Evolutionary conservation across 1,140 invertebrate species (phyloP).

Genomic region (Druon quercuslanigerum): DNA sequence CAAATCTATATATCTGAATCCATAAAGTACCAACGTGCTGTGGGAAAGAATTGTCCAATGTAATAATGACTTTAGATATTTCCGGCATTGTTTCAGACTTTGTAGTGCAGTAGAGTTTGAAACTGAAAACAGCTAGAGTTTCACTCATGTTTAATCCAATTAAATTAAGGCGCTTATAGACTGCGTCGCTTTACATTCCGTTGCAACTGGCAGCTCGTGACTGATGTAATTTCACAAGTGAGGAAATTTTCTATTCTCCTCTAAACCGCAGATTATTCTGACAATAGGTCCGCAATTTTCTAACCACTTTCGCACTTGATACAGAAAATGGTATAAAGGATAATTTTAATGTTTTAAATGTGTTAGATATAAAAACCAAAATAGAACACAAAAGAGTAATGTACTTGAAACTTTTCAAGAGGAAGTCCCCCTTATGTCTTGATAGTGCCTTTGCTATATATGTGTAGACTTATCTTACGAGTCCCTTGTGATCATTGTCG

Average conservation of each 20-base stretch:
- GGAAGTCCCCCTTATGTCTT: not conserved
- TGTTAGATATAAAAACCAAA: too few species aligned
- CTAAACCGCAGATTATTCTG: not conserved
- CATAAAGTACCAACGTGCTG: not conserved
- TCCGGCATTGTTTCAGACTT: conserved; percentile 3
- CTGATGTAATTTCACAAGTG: conserved; percentile 24
- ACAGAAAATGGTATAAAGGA: too few species aligned
- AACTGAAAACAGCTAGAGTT: conserved; percentile 12
- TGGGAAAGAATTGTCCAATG: not conserved
- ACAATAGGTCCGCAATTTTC: too few species aligned
- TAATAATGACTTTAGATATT: not conserved
- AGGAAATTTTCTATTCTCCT: conserved; percentile 20
- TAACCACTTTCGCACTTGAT: too few species aligned
- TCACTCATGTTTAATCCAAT: conserved; percentile 21
- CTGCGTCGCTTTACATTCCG: not conserved
- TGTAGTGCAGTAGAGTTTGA: not conserved
- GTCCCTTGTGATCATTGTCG: conserved; percentile 11
- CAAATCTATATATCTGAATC: not conserved
- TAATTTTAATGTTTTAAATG: too few species aligned
- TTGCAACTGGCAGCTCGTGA: conserved; percentile 12
- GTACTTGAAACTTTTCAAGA: conserved; percentile 2
- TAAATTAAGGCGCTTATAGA: conserved; percentile 24
- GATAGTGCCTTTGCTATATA: not conserved
- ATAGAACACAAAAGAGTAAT: not conserved
- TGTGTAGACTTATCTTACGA: not conserved